These are phyloP conservation scores for Porites rus DNA, from an alignment of 92 coral and sea anemone species.

Conservation along the genomic window DNA sequence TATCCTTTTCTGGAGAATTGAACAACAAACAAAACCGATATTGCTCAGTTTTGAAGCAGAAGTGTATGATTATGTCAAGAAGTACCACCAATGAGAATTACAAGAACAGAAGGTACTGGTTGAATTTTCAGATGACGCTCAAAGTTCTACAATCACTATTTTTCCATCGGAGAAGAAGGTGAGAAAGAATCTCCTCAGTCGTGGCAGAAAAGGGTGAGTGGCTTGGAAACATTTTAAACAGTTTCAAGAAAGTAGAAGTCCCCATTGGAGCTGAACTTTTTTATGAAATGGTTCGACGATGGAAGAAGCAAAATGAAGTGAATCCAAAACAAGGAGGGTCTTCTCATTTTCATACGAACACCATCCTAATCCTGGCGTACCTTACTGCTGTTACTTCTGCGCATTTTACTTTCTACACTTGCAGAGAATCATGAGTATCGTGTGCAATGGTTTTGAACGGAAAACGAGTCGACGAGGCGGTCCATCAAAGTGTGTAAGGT, in stretches of 20 bases:
- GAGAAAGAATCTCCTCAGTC: background rate
- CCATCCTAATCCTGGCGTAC: constrained; percentile 61
- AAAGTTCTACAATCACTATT: background rate
- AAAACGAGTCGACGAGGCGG: constrained; percentile 14
- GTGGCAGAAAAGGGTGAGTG: constrained; percentile 8
- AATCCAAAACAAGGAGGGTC: background rate
- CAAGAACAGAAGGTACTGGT: background rate
- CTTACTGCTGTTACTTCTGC: background rate
- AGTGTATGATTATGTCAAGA: constrained; percentile 9
- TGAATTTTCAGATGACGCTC: background rate
- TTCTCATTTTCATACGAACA: constrained; percentile 11
- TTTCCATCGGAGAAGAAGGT: constrained; percentile 3
- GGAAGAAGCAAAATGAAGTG: background rate
- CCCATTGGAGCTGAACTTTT: constrained; percentile 12
- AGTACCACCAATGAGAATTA: constrained; percentile 16
- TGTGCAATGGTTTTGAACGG: constrained; percentile 23
- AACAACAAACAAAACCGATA: background rate
- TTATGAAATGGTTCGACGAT: constrained; percentile 1
- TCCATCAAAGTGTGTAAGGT: constrained; percentile 5
- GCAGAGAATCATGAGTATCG: background rate
- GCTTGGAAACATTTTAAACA: background rate
- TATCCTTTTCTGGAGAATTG: constrained; percentile 60
- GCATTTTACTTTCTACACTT: constrained; percentile 41
- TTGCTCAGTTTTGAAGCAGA: constrained; percentile 6
- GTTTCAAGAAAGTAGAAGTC: background rate